These are phyloP conservation scores for Copidosoma floridanum DNA, from an alignment of 1,140 invertebrate species.

Conservation along the genomic window DNA sequence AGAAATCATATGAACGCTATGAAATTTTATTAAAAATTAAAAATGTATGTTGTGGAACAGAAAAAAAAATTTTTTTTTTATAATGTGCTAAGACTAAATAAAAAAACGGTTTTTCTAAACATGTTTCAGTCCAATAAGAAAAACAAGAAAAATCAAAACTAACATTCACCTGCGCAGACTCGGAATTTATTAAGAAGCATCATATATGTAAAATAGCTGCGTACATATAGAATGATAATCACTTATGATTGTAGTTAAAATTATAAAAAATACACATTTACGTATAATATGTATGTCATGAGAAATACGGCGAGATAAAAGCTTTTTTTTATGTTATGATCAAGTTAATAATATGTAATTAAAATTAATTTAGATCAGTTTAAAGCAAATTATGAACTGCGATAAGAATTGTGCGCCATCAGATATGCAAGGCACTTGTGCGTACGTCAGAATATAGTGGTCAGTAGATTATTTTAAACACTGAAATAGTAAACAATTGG, in stretches of 20 bases:
- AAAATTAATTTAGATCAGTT: neutral
- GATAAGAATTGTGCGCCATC: conserved; percentile 18
- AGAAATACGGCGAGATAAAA: no score
- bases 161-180: conserved; percentile 16
- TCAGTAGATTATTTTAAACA: conserved; percentile 20
- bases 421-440: conserved; percentile 21
- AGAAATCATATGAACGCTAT: no score
- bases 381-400: conserved; percentile 16
- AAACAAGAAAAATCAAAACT: neutral
- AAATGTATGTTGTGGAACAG: neutral
- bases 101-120: conserved; percentile 6
- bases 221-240: neutral
- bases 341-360: neutral
- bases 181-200: conserved; percentile 8
- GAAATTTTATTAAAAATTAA: neutral
- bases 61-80: neutral
- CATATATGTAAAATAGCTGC: conserved; percentile 10
- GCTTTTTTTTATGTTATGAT: no score
- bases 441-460: conserved; percentile 19
- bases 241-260: neutral
- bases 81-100: neutral
- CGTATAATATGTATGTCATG: neutral
- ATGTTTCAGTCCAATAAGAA: neutral
- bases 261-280: neutral
- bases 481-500: conserved; percentile 11